These are phyloP conservation scores for Virgularia gustaviana DNA, from an alignment of 92 coral and sea anemone species.

Conservation along the genomic window DNA sequence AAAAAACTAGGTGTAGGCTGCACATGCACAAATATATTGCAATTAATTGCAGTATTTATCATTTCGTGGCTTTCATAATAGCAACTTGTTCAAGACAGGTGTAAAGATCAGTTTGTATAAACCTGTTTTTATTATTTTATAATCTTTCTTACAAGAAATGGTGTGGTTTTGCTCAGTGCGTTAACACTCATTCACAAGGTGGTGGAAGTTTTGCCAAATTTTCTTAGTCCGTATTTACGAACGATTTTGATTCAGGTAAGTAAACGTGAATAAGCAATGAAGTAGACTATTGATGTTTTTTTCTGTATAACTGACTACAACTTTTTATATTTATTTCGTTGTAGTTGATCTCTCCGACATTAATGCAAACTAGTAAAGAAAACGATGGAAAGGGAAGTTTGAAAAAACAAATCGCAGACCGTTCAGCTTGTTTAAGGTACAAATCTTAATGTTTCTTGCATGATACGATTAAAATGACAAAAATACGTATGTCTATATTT, in stretches of 20 bases:
- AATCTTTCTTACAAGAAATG: slow-evolving; percentile 50
- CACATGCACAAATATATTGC: no score
- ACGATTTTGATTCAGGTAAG: slow-evolving; percentile 68
- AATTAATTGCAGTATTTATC: no score
- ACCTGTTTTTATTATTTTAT: background rate
- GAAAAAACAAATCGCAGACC: slow-evolving; percentile 26
- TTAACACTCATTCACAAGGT: slow-evolving; percentile 72
- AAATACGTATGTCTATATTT: no score
- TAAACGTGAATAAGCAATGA: background rate
- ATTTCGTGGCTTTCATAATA: background rate
- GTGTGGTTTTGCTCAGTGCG: slow-evolving; percentile 61
- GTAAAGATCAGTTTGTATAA: background rate
- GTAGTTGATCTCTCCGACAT: slow-evolving; percentile 15
- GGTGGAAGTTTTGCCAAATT: slow-evolving; percentile 68
- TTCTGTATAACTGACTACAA: background rate
- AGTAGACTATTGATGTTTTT: background rate
- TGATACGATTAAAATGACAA: background rate
- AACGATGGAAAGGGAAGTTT: background rate
- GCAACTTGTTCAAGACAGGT: background rate
- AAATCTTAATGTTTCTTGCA: background rate
- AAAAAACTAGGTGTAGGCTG: no score
- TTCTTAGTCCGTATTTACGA: slow-evolving; percentile 79
- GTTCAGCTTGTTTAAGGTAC: slow-evolving; percentile 7
- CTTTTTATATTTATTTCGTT: background rate
- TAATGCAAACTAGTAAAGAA: slow-evolving; percentile 2